Percentiles rank a stretch among this genome's conserved stretches.
Evolutionary conservation across 2,113 vertebrate species (phyloP).

Genomic region (Litocranius walleri): DNA sequence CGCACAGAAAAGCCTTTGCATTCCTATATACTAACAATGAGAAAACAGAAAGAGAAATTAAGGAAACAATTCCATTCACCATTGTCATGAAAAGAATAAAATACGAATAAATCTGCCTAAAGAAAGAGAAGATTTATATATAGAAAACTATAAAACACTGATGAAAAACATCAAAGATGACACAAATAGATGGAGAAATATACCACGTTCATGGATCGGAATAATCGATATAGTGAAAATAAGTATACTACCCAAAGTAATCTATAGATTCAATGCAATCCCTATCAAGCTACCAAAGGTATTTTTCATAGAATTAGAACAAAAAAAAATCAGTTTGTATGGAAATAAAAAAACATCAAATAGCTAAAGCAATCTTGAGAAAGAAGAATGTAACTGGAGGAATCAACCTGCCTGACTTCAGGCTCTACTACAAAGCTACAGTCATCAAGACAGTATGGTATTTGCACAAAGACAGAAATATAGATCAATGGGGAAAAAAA

Average conservation of each 20-base stretch:
- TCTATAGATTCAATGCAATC: not conserved
- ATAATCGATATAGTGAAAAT: not conserved
- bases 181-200: not conserved
- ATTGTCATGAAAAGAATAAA: not conserved
- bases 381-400: not conserved
- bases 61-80: not conserved
- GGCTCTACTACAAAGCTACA: not conserved
- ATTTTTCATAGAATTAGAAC: not conserved
- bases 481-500: not conserved
- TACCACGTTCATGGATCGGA: not conserved
- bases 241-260: not conserved
- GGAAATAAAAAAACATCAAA: rapidly evolving
- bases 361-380: not conserved
- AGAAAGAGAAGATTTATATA: not conserved
- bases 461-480: not conserved
- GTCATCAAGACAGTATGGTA: not conserved
- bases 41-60: not conserved
- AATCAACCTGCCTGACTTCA: not conserved
- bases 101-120: not conserved
- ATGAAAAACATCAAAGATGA: not conserved
- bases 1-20: not conserved
- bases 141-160: not conserved
- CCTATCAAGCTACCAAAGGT: not conserved
- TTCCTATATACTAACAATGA: not conserved
- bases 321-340: not conserved